Percentiles rank a stretch among this genome's conserved stretches.
phyloP scores from a whole-genome alignment of 2,113 vertebrate species.

The Ictalurus punctatus region DNA sequence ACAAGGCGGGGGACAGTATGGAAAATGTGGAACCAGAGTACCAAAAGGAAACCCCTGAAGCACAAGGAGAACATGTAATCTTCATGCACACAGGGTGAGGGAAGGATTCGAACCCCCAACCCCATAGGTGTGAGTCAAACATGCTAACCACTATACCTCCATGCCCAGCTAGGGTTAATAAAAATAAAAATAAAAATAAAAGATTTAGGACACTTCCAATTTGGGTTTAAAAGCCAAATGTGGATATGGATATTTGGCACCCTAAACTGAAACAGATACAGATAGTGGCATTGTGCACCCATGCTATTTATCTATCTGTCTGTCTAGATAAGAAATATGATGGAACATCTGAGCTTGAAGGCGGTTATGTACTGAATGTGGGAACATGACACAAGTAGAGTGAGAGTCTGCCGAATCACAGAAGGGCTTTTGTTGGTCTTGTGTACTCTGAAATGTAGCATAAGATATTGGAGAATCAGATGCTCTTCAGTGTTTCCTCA shows the following conservation, averaged over 20 bases:
- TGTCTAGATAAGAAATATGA: conserved; percentile 28
- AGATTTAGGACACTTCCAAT: background rate
- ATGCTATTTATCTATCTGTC: background rate
- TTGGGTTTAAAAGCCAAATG: background rate
- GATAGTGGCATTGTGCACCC: conserved; percentile 53
- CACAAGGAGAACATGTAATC: no score
- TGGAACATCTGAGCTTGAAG: background rate
- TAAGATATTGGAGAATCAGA: conserved; percentile 35
- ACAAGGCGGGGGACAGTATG: no score
- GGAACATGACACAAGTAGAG: conserved; percentile 20
- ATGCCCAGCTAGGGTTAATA: no score
- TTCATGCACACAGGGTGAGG: no score
- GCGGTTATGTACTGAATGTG: conserved; percentile 1
- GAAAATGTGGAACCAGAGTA: no score
- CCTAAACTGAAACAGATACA: conserved; percentile 31
- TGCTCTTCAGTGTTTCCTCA: conserved; percentile 16
- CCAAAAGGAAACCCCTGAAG: no score
- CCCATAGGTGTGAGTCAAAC: no score
- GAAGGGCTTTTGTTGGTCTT: conserved; percentile 45
- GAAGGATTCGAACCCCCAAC: no score
- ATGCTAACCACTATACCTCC: no score
- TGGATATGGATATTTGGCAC: background rate
- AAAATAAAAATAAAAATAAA: no score
- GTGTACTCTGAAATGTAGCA: conserved; percentile 24
- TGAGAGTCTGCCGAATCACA: conserved; percentile 37